Evolutionary conservation across 2,888 invertebrate species (phyloP).

Genomic region (Ennomos erosarius): DNA sequence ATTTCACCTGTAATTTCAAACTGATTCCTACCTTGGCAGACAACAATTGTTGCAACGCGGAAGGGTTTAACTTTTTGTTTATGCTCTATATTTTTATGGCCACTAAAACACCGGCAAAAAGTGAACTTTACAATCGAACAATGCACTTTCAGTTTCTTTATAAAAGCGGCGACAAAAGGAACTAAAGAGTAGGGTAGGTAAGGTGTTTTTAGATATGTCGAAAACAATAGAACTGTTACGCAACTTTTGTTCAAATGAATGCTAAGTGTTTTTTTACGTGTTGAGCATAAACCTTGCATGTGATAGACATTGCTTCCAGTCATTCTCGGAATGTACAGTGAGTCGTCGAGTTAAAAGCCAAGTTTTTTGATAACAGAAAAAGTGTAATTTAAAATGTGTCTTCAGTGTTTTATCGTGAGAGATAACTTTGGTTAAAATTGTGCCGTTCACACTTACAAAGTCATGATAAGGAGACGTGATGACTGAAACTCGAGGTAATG

Average conservation of each 20-base stretch:
- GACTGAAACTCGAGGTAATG: slow-evolving; percentile 44
- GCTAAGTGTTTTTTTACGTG: slow-evolving; percentile 45
- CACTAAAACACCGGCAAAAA: slow-evolving; percentile 71
- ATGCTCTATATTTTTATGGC: slow-evolving; percentile 80
- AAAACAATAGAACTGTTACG: slow-evolving; percentile 64
- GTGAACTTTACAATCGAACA: slow-evolving; percentile 60
- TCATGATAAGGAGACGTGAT: slow-evolving; percentile 35
- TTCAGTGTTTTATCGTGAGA: slow-evolving; percentile 43
- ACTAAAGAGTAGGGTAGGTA: slow-evolving; percentile 58
- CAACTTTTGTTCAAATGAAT: slow-evolving; percentile 71
- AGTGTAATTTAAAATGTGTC: slow-evolving; percentile 48
- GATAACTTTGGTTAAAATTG: slow-evolving; percentile 46
- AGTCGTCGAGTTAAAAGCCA: slow-evolving; percentile 35
- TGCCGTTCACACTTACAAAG: slow-evolving; percentile 43
- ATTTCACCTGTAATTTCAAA: slow-evolving; percentile 81
- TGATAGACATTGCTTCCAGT: slow-evolving; percentile 50
- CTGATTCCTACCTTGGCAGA: slow-evolving; percentile 62
- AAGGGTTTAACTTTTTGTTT: slow-evolving; percentile 77
- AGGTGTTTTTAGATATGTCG: slow-evolving; percentile 79
- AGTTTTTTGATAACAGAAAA: slow-evolving; percentile 59
- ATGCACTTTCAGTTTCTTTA: slow-evolving; percentile 84
- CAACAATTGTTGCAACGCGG: slow-evolving; percentile 73
- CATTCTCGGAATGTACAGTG: slow-evolving; percentile 58
- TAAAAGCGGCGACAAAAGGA: slow-evolving; percentile 66
- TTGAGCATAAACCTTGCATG: slow-evolving; percentile 41